phyloP scores from a whole-genome alignment of 1,140 invertebrate species.

The Heliconius melpomene region DNA sequence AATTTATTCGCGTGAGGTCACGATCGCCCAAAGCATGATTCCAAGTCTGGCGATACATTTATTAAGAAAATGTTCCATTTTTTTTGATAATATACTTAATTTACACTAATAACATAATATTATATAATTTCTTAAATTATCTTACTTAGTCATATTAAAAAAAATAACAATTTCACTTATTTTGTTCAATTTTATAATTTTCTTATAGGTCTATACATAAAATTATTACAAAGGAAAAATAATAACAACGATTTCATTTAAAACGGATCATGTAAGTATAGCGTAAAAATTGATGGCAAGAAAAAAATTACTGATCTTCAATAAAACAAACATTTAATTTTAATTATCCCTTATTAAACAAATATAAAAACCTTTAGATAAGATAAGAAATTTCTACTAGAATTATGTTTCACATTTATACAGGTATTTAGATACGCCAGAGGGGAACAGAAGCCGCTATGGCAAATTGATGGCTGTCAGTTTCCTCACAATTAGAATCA shows the following conservation, averaged over 20 bases:
- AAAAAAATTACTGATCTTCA: too few species aligned
- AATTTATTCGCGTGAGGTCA: slow-evolving; percentile 34
- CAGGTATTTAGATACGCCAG: slow-evolving; percentile 54
- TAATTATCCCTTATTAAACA: background rate
- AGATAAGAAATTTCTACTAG: slow-evolving; percentile 13
- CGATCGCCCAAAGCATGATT: slow-evolving; percentile 29
- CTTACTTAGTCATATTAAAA: background rate
- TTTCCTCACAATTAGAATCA: slow-evolving; percentile 46
- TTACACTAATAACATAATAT: slow-evolving; percentile 3
- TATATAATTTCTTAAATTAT: background rate
- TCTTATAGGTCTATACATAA: too few species aligned
- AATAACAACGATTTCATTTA: too few species aligned
- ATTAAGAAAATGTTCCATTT: slow-evolving; percentile 12
- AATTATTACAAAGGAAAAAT: too few species aligned
- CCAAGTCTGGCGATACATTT: slow-evolving; percentile 15
- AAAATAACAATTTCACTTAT: background rate
- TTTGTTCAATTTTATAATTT: background rate
- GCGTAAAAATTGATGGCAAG: too few species aligned
- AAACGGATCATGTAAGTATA: too few species aligned
- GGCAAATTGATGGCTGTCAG: slow-evolving; percentile 67
- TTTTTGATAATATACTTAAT: background rate
- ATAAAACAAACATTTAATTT: background rate
- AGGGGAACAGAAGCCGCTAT: slow-evolving; percentile 62
- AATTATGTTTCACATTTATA: slow-evolving; percentile 2
- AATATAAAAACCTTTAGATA: background rate